Evolutionary conservation across 2,797 vertebrate species (phyloP), one percentile per base, ranked within the genome.

Genomic region (Staurois parvus): DNA sequence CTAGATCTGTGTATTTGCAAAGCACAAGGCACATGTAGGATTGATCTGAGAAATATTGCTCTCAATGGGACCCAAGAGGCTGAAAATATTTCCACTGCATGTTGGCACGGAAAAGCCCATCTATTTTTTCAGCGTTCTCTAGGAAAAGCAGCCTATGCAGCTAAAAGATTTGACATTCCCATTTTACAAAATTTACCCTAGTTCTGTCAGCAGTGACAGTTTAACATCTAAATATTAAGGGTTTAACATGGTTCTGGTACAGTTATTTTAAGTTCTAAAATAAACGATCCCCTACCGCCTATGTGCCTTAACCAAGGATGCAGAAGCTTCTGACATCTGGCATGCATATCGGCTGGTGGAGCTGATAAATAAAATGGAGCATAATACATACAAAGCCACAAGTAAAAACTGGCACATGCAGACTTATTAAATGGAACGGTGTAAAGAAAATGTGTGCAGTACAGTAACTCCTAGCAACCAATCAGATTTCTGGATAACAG

Each of bases 41-140:
- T 59, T 34, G 30, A 69, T 59, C 30, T 37, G 17, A 28, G 32
- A 29, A 72, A 32, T 30, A 2, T 40, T 24, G 9, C n/a, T 17
- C 67, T 28, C 62, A 68, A 32, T 42, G 59, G 32, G 13, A 37
- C 56, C 48, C 66, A 28, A 37, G 5, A 21, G 28, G 30, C 62
- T 59, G 62, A 62, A 85, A 76, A 76, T 81, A 64, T 76, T 70
- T 78, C 66, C 72, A 40, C 76, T 80, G 84, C 42, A 37, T 69
- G 34, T 48, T 85, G 76, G 77, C 77, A 85, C 28, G 9, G 5
- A 69, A 37, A 34, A 80, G 17, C 30, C 32, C 1, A 52, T 75
- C 21, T 34, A 73, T 80, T 80, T 85, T 37, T 30, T 29, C 2
- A 30, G 24, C 48, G 8, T 84, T 76, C 56, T 74, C 10, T 19